Evolutionary conservation across 1,140 invertebrate species (phyloP).

Genomic region (Drosophila sp.): DNA sequence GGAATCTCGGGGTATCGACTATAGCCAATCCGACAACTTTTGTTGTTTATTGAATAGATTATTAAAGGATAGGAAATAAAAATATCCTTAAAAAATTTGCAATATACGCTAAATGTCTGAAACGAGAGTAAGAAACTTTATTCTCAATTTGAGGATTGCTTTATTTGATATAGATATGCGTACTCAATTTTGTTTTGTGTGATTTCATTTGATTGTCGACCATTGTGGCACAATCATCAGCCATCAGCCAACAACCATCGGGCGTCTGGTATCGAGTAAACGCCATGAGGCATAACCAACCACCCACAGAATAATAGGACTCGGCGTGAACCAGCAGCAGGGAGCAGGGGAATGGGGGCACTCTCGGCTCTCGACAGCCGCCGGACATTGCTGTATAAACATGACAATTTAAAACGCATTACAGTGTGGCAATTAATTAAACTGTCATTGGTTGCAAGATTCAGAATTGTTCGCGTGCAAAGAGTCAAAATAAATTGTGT

Average conservation of each 20-base stretch:
- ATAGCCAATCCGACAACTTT: no score
- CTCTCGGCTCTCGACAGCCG: conserved; percentile 32
- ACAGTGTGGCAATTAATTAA: conserved; percentile 82
- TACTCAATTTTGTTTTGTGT: conserved; percentile 4
- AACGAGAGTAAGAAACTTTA: no score
- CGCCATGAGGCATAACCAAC: neutral
- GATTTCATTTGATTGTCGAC: conserved; percentile 25
- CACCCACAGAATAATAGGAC: conserved; percentile 27
- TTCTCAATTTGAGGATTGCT: neutral
- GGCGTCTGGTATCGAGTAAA: neutral
- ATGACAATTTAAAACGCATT: conserved; percentile 83
- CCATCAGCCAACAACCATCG: conserved; percentile 2
- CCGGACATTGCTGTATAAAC: conserved; percentile 71
- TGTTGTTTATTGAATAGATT: no score
- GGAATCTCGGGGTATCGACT: no score
- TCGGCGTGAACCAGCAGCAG: neutral
- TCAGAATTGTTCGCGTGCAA: conserved; percentile 70
- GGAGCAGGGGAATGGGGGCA: neutral
- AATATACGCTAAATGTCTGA: no score
- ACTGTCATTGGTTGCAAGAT: conserved; percentile 82
- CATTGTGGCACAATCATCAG: conserved; percentile 27
- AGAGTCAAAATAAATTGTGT: conserved; percentile 71
- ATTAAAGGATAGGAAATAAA: no score
- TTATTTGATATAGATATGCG: neutral
- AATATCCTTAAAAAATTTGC: no score